These are phyloP conservation scores for Pseudanteris insignis DNA, from an alignment of 2,888 invertebrate species.

Conservation along the genomic window DNA sequence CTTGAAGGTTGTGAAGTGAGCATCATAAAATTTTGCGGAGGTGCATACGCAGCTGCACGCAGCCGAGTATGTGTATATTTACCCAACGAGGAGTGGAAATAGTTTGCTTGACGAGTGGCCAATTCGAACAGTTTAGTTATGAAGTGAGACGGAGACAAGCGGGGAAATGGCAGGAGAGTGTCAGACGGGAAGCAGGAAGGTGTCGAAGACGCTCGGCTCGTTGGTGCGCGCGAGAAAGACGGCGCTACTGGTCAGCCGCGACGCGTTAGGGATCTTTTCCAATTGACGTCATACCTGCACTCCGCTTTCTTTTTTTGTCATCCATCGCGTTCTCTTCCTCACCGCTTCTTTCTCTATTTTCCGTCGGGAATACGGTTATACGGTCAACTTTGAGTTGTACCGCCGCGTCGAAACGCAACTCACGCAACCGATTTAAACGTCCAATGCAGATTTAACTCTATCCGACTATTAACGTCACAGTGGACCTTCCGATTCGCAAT, in stretches of 20 bases:
- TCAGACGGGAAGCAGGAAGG: conserved; percentile 23
- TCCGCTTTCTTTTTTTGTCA: conserved; percentile 45
- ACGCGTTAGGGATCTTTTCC: conserved; percentile 62
- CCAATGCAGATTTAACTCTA: conserved; percentile 51
- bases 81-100: conserved; percentile 56
- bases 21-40: neutral
- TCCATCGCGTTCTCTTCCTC: conserved; percentile 28
- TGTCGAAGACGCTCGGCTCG: conserved; percentile 26
- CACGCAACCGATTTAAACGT: conserved; percentile 57
- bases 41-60: conserved; percentile 1
- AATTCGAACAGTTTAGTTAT: conserved; percentile 49
- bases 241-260: conserved; percentile 18
- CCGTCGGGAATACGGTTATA: conserved; percentile 57
- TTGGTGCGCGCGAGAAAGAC: conserved; percentile 20
- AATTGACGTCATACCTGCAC: conserved; percentile 64
- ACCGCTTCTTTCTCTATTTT: conserved; percentile 42
- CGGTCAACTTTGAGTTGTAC: conserved; percentile 53
- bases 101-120: conserved; percentile 56
- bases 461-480: conserved; percentile 32
- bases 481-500: conserved; percentile 39
- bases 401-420: conserved; percentile 44
- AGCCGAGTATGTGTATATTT: conserved; percentile 48
- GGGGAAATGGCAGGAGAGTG: conserved; percentile 20
- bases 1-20: conserved; percentile 4
- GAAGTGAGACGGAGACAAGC: conserved; percentile 39